Evolutionary conservation across 2,888 invertebrate species (phyloP).

Genomic region (Cylloceria caligata): DNA sequence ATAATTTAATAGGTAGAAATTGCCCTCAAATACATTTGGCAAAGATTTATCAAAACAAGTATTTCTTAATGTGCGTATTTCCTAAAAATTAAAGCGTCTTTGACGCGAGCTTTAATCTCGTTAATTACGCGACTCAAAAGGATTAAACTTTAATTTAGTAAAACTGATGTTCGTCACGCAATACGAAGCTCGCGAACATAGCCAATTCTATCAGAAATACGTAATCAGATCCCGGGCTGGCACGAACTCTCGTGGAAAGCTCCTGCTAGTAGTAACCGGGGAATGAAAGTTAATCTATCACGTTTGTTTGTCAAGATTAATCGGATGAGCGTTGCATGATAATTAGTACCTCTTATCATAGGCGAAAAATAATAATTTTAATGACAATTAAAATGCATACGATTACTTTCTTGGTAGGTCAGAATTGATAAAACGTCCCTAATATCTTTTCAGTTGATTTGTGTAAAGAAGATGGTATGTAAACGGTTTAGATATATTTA

Average conservation of each 20-base stretch:
- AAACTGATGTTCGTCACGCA: background rate
- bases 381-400: constrained; percentile 44
- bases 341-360: constrained; percentile 10
- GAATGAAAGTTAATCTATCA: constrained; percentile 16
- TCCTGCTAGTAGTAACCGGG: constrained; percentile 7
- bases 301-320: background rate
- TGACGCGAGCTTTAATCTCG: no score
- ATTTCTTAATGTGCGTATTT: no score
- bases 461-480: constrained; percentile 83
- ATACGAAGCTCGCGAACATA: constrained; percentile 13
- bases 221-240: constrained; percentile 6
- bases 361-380: constrained; percentile 32
- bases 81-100: no score
- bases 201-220: background rate
- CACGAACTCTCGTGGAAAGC: constrained; percentile 21
- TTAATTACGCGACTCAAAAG: constrained; percentile 43
- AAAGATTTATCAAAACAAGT: no score
- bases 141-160: constrained; percentile 7
- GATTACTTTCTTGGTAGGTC: constrained; percentile 64
- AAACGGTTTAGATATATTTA: constrained; percentile 80
- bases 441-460: constrained; percentile 82
- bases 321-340: constrained; percentile 1
- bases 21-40: no score
- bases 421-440: constrained; percentile 80
- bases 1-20: no score